These are phyloP conservation scores for Hartigia nigra DNA, from an alignment of 2,888 invertebrate species.

Conservation along the genomic window DNA sequence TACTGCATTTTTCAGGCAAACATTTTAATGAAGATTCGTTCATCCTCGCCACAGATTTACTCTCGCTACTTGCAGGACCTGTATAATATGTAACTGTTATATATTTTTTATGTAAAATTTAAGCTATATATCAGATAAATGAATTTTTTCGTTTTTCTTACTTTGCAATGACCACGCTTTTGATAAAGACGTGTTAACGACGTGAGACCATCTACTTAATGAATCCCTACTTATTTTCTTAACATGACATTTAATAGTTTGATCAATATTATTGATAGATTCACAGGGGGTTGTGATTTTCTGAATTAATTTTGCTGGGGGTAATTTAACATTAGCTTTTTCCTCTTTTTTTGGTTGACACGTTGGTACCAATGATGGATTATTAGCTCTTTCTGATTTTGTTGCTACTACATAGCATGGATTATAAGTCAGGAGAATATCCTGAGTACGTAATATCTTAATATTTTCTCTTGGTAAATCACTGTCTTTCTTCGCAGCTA, in stretches of 20 bases:
- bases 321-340: not conserved
- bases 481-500: not conserved
- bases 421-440: conserved; percentile 44
- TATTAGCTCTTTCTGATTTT: conserved; percentile 14
- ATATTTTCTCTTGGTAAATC: conserved; percentile 2
- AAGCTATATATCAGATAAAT: not conserved
- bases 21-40: not conserved
- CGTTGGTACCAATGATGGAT: conserved; percentile 5
- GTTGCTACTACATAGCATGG: conserved; percentile 39
- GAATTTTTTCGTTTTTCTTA: not conserved
- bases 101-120: not conserved
- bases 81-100: not conserved
- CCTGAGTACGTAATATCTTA: conserved; percentile 36
- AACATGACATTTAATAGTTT: not conserved
- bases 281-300: not conserved
- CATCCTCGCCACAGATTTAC: conserved; percentile 7
- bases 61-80: conserved; percentile 11
- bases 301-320: not conserved
- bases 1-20: not conserved
- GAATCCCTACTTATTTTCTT: conserved; percentile 24
- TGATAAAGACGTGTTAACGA: conserved; percentile 25
- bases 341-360: not conserved
- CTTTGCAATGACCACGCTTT: conserved; percentile 23
- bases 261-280: not conserved
- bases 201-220: conserved; percentile 31